Conservation (phyloP, 2,888 invertebrate genomes). For the Rhagonycha fulva region DNA sequence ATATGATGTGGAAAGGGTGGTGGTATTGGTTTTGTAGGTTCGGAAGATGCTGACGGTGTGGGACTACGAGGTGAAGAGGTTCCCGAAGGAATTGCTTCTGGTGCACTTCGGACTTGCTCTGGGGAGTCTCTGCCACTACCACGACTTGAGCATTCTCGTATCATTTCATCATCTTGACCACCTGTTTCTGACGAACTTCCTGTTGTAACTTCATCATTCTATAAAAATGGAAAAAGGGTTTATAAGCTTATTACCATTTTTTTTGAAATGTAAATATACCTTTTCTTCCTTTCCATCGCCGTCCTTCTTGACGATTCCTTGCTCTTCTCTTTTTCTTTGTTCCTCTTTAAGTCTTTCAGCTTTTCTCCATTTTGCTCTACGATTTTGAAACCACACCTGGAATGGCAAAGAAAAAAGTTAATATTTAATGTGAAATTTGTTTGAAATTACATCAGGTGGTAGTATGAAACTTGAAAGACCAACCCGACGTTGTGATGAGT, state of each 20-base stretch:
- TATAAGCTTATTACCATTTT: not conserved
- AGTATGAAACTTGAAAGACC: not conserved
- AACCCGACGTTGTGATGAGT: slow-evolving; percentile 42
- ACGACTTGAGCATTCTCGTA: slow-evolving; percentile 49
- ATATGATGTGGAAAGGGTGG: slow-evolving; percentile 70
- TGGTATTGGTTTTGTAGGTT: slow-evolving; percentile 63
- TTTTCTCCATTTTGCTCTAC: slow-evolving; percentile 91
- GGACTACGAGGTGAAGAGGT: slow-evolving; percentile 60
- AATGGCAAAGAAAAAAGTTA: slow-evolving; percentile 27
- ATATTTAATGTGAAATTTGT: not conserved
- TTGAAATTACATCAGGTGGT: not conserved
- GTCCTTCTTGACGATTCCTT: slow-evolving; percentile 67
- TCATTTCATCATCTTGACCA: slow-evolving; percentile 47
- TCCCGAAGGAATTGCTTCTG: slow-evolving; percentile 46
- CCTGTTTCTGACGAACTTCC: slow-evolving; percentile 45
- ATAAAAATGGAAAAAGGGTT: not conserved
- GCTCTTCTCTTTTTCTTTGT: slow-evolving; percentile 81
- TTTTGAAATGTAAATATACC: slow-evolving; percentile 47
- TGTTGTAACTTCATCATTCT: slow-evolving; percentile 31
- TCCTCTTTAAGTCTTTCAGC: slow-evolving; percentile 91
- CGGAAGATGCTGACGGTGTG: slow-evolving; percentile 62
- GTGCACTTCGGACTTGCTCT: slow-evolving; percentile 39
- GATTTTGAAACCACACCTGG: slow-evolving; percentile 93
- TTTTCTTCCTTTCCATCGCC: slow-evolving; percentile 63
- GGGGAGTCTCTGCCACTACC: slow-evolving; percentile 46